phyloP scores from a whole-genome alignment of 2,113 vertebrate genomes.

The Oenanthe oenanthe region DNA sequence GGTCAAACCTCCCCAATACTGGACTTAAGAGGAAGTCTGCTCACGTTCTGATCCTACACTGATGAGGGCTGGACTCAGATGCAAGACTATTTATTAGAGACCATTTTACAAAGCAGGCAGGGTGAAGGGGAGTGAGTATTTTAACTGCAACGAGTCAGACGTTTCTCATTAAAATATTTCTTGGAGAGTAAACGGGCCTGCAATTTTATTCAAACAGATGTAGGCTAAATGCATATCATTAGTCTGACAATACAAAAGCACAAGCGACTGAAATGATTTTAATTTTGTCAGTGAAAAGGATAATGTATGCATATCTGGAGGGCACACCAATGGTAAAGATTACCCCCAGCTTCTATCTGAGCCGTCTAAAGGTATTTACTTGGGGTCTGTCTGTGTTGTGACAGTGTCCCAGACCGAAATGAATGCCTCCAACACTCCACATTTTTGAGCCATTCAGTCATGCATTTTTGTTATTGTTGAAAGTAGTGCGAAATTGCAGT shows the following conservation, averaged over 20 bases:
- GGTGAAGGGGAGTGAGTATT: background rate
- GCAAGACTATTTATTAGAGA: constrained; percentile 4
- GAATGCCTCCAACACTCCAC: constrained; percentile 81
- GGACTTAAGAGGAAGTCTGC: background rate
- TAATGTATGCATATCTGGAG: constrained; percentile 60
- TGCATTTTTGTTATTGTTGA: constrained; percentile 89
- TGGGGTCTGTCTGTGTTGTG: constrained; percentile 82
- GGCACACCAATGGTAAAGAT: constrained; percentile 68
- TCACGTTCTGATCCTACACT: background rate
- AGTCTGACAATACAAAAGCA: constrained; percentile 19
- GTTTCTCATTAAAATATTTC: constrained; percentile 63
- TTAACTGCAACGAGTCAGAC: constrained; percentile 50
- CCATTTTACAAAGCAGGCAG: background rate
- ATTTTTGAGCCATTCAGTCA: constrained; percentile 86
- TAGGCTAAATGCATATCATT: constrained; percentile 35
- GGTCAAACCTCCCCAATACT: background rate
- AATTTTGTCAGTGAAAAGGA: constrained; percentile 26
- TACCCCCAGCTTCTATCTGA: constrained; percentile 56
- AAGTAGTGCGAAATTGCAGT: constrained; percentile 80
- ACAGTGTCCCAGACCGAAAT: constrained; percentile 79
- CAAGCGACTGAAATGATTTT: constrained; percentile 46
- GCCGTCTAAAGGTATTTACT: constrained; percentile 77
- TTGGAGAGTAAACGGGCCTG: constrained; percentile 23
- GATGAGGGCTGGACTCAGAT: background rate
- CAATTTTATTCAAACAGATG: constrained; percentile 51